Percentiles rank a stretch among this genome's conserved stretches.
Conservation (phyloP, 2,113 vertebrate genomes). For the Apistogramma diplotaenia region DNA sequence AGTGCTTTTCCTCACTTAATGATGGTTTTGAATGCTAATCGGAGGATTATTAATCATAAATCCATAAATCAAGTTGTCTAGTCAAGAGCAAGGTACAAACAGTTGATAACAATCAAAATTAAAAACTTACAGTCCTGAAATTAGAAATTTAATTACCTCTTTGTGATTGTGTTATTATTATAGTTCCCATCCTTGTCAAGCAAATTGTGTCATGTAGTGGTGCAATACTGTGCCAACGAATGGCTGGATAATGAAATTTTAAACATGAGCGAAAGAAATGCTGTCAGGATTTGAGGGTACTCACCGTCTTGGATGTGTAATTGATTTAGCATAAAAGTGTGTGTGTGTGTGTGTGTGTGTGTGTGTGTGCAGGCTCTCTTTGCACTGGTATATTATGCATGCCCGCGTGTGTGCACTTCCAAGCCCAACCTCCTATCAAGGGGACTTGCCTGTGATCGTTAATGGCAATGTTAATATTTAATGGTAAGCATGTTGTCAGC, state of each 20-base stretch:
- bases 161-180: conserved; percentile 20
- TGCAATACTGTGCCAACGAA: conserved; percentile 3
- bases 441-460: conserved; percentile 65
- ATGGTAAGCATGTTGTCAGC: conserved; percentile 64
- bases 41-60: conserved; percentile 50
- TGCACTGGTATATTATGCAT: conserved; percentile 32
- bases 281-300: conserved; percentile 51
- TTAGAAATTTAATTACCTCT: conserved; percentile 55
- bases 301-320: conserved; percentile 42
- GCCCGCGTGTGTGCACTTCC: not conserved
- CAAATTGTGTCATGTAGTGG: conserved; percentile 31
- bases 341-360: not conserved
- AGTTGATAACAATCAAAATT: conserved; percentile 51
- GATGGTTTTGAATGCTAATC: conserved; percentile 46
- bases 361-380: not conserved
- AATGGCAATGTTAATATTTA: conserved; percentile 73
- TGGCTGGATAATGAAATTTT: conserved; percentile 57
- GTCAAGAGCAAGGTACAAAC: conserved; percentile 26
- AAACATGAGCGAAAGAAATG: conserved; percentile 51
- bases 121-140: conserved; percentile 40
- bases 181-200: conserved; percentile 1
- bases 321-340: conserved; percentile 51
- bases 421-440: conserved; percentile 36
- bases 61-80: conserved; percentile 42
- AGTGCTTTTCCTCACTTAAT: not conserved